Evolutionary conservation across 53 echinoderm and acorn worm genomes (phyloP).

Genomic region (Arbacia lixula): DNA sequence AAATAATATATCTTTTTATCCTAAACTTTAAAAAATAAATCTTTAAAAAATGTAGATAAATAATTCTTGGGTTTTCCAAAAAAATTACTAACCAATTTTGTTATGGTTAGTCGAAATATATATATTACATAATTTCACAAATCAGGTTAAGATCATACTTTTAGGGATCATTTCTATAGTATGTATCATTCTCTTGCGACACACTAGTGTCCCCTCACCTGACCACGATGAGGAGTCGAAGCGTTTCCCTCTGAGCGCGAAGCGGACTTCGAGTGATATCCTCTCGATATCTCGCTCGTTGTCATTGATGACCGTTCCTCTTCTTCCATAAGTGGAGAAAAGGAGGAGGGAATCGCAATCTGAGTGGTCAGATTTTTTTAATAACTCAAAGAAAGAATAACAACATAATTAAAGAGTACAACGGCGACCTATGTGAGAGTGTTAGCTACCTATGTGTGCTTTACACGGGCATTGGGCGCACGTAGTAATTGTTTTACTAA

Average conservation of each 20-base stretch:
- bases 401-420: background rate
- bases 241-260: constrained; percentile 83
- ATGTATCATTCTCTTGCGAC: constrained; percentile 57
- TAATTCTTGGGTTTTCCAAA: background rate
- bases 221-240: constrained; percentile 77
- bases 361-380: constrained; percentile 55
- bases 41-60: no score
- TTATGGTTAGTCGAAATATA: background rate
- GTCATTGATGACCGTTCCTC: constrained; percentile 81
- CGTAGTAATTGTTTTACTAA: no score
- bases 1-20: no score
- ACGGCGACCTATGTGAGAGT: no score
- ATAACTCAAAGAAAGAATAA: constrained; percentile 9
- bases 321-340: constrained; percentile 36
- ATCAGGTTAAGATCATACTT: constrained; percentile 72
- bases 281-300: constrained; percentile 44
- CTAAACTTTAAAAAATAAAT: no score
- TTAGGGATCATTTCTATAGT: constrained; percentile 92
- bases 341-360: constrained; percentile 68
- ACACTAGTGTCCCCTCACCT: constrained; percentile 20
- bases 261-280: constrained; percentile 67
- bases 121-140: background rate
- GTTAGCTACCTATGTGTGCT: no score
- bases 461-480: no score
- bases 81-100: background rate